Evolutionary conservation across 2,113 vertebrate genomes (phyloP).

Genomic region (Catagonus wagneri): DNA sequence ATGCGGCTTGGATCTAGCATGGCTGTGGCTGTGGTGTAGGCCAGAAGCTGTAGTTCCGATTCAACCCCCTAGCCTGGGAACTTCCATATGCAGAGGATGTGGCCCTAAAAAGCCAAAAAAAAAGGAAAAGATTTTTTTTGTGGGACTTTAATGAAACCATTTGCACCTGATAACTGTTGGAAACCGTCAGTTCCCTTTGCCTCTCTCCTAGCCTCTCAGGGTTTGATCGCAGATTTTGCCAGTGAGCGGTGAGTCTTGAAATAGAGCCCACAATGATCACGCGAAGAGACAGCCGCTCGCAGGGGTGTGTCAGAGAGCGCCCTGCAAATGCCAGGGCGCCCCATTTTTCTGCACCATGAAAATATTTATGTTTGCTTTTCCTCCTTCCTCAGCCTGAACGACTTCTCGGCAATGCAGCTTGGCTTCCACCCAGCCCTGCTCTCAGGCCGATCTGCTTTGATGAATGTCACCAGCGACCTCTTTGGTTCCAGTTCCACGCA

Average conservation of each 20-base stretch:
- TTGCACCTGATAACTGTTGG: not conserved
- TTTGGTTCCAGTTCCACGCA: not conserved
- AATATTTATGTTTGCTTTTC: not conserved
- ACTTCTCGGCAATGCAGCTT: not conserved
- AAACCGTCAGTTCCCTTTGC: not conserved
- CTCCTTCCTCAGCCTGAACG: not conserved
- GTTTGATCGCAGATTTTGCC: not conserved
- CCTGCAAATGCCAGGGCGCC: not conserved
- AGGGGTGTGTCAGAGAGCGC: not conserved
- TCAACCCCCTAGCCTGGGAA: too few species aligned
- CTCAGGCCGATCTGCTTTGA: not conserved
- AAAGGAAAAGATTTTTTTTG: not conserved
- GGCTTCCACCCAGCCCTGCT: not conserved
- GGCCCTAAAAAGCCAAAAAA: too few species aligned
- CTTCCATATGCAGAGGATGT: too few species aligned
- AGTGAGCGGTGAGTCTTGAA: not conserved
- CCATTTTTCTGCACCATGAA: not conserved
- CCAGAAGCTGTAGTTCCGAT: too few species aligned
- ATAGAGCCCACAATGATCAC: not conserved
- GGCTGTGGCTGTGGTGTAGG: too few species aligned
- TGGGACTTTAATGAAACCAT: conserved; percentile 14
- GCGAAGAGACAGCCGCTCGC: not conserved
- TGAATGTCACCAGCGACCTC: not conserved
- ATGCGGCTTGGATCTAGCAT: too few species aligned
- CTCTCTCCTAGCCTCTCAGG: not conserved